A percentile compares a stretch with the other conserved stretches of the same genome.
These are phyloP conservation scores for Carollia perspicillata DNA, from an alignment of 2,113 vertebrate species.

Conservation along the genomic window DNA sequence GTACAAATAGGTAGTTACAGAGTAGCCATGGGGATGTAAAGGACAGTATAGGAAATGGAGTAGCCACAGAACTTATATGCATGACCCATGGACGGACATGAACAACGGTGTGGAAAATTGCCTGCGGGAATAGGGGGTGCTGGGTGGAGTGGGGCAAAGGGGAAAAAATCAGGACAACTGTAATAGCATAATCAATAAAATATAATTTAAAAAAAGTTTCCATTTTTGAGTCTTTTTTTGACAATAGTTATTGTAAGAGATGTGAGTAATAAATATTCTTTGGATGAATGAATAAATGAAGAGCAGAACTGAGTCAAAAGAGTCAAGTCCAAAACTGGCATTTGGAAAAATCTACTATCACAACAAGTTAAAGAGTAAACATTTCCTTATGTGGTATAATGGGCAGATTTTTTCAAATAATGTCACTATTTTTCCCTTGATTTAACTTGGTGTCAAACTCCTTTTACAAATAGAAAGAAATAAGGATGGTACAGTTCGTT, in stretches of 20 bases:
- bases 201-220: neutral
- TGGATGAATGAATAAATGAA: slow-evolving; percentile 16
- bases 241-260: slow-evolving; percentile 17
- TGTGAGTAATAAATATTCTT: slow-evolving; percentile 22
- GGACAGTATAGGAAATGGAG: too few relatives aligned
- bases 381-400: neutral
- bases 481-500: neutral
- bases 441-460: slow-evolving; percentile 36
- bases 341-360: neutral
- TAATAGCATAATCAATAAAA: too few relatives aligned
- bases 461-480: slow-evolving; percentile 42
- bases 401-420: slow-evolving; percentile 30
- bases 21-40: too few relatives aligned
- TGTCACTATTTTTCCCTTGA: neutral
- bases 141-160: too few relatives aligned
- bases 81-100: too few relatives aligned
- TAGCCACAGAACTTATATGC: too few relatives aligned
- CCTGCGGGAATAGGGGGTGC: too few relatives aligned
- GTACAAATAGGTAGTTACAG: too few relatives aligned
- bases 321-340: slow-evolving; percentile 28
- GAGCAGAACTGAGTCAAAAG: neutral
- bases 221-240: neutral
- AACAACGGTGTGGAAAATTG: too few relatives aligned
- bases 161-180: too few relatives aligned
- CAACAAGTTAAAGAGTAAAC: neutral